A percentile compares a stretch with the other conserved stretches of the same genome.
Evolutionary conservation across 2,113 vertebrate genomes (phyloP).

Genomic region (Sporophila hypoxantha): DNA sequence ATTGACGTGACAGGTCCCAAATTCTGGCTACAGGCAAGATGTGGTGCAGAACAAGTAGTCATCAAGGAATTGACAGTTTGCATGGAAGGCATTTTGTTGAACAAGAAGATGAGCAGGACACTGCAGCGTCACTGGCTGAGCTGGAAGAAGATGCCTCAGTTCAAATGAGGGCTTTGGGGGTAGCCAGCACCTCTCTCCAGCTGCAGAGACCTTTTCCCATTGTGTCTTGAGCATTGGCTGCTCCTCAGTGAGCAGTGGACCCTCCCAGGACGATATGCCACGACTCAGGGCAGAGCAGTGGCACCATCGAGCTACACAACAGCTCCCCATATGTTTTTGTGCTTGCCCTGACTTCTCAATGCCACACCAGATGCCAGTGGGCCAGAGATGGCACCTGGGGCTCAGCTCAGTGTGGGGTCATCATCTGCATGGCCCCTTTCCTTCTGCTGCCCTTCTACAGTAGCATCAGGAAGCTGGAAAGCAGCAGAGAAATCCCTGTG

Average conservation of each 20-base stretch:
- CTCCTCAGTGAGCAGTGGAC: neutral
- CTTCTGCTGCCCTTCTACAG: neutral
- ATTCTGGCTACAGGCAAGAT: neutral
- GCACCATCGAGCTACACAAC: neutral
- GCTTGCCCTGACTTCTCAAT: neutral
- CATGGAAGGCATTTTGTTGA: neutral
- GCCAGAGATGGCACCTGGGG: neutral
- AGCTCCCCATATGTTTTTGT: neutral
- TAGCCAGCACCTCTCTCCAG: neutral
- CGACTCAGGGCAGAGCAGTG: neutral
- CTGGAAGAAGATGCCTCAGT: neutral
- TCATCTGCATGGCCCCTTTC: neutral
- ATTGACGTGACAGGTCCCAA: neutral
- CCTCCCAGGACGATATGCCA: fast-evolving
- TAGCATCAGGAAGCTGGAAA: neutral
- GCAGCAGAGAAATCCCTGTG: constrained; percentile 9
- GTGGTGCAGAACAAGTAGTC: neutral
- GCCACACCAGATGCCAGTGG: constrained; percentile 18
- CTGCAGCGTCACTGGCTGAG: neutral
- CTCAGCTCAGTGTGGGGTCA: neutral
- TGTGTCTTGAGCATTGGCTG: neutral
- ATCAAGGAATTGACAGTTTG: neutral
- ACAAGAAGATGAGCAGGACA: neutral
- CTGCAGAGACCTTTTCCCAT: neutral
- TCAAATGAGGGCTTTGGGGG: fast-evolving